Conservation (phyloP, 30 jellyfish, hydroid and myxozoan genomes). For the Phacellophora camtschatica region DNA sequence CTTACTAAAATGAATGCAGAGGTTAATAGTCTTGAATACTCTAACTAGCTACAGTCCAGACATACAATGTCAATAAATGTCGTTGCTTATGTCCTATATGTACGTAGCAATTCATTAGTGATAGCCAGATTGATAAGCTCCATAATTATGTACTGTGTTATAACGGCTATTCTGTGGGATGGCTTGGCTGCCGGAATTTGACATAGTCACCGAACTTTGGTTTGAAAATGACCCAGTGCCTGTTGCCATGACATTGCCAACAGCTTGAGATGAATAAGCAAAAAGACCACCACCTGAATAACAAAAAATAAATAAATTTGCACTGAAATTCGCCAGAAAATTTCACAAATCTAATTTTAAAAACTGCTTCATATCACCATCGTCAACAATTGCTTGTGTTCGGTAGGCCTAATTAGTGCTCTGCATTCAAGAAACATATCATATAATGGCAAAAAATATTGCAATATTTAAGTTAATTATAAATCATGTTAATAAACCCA, state of each 20-base stretch:
- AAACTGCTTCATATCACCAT: not conserved
- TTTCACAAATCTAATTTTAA: not conserved
- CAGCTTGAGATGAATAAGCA: slow-evolving; percentile 95
- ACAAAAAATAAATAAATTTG: not conserved
- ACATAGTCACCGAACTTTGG: not conserved
- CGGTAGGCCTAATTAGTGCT: too few relatives aligned
- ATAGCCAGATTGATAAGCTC: slow-evolving; percentile 25
- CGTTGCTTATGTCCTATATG: too few relatives aligned
- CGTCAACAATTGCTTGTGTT: too few relatives aligned
- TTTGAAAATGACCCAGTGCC: slow-evolving; percentile 72
- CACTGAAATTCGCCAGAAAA: not conserved
- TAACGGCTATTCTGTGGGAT: slow-evolving; percentile 2
- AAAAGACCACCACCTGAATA: slow-evolving; percentile 85
- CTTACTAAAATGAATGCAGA: too few relatives aligned
- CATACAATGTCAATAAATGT: too few relatives aligned
- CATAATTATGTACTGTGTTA: slow-evolving; percentile 16
- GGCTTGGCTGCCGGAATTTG: slow-evolving; percentile 4
- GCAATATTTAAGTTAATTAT: too few relatives aligned
- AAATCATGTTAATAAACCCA: too few relatives aligned
- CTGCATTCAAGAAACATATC: too few relatives aligned
- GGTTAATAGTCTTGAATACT: too few relatives aligned
- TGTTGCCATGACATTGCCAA: slow-evolving; percentile 97
- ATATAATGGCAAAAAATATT: too few relatives aligned
- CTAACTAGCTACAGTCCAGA: too few relatives aligned
- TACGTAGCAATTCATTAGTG: not conserved